These are phyloP conservation scores for Philonicus albiceps DNA, from an alignment of 2,888 invertebrate species.

Conservation along the genomic window DNA sequence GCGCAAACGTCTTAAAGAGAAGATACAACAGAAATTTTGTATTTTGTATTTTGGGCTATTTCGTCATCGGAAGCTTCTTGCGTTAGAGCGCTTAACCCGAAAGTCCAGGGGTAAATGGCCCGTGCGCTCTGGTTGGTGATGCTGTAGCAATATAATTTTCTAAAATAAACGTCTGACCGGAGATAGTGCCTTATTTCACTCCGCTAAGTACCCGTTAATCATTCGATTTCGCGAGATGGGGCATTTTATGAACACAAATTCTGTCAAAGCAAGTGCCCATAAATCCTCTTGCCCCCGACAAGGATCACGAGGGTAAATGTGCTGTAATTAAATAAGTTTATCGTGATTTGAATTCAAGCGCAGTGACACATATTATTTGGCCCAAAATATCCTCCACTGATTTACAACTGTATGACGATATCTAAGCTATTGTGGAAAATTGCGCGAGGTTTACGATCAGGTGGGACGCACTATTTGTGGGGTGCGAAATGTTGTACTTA, in stretches of 20 bases:
- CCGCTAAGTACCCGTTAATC: neutral
- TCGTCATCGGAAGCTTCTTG: neutral
- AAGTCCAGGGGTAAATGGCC: neutral
- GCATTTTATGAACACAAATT: neutral
- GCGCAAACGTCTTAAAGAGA: neutral
- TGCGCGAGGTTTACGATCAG: neutral
- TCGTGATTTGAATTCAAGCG: neutral
- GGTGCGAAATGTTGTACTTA: neutral
- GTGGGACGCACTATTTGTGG: neutral
- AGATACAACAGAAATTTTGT: neutral
- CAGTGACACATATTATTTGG: neutral
- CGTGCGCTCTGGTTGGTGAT: neutral
- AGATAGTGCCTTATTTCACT: neutral
- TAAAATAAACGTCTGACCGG: neutral
- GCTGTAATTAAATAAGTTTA: neutral
- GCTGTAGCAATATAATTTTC: neutral
- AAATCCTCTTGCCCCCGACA: neutral
- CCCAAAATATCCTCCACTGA: neutral
- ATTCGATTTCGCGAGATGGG: neutral
- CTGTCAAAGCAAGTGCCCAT: neutral
- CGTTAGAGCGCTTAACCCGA: neutral
- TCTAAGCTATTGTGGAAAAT: neutral
- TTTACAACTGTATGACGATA: neutral
- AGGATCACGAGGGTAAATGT: neutral
- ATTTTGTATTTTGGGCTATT: neutral